Conservation (phyloP, 2,797 vertebrate genomes). For the Lophius americanus region DNA sequence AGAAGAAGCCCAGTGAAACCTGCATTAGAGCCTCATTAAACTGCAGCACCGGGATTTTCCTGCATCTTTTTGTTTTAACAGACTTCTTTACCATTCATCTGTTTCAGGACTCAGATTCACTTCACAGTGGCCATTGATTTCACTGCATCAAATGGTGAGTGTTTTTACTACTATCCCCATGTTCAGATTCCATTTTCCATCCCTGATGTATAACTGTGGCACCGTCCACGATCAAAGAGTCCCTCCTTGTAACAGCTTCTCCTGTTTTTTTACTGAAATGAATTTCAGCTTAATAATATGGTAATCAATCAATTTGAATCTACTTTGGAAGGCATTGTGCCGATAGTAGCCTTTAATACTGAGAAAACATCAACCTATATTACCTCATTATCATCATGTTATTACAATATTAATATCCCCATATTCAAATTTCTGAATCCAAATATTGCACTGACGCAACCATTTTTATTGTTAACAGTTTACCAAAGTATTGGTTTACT, state of each 20-base stretch:
- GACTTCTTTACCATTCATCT: conserved; percentile 50
- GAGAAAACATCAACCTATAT: too few species aligned
- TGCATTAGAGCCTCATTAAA: conserved; percentile 57
- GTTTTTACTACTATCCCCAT: conserved; percentile 25
- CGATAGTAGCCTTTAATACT: too few species aligned
- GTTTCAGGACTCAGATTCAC: conserved; percentile 93
- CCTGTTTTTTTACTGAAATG: neutral
- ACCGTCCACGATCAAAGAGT: conserved; percentile 42
- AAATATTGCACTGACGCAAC: too few species aligned
- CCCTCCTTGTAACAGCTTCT: conserved; percentile 6
- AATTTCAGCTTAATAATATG: too few species aligned
- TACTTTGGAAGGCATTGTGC: too few species aligned
- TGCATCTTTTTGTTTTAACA: conserved; percentile 51
- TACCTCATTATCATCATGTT: too few species aligned
- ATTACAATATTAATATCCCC: too few species aligned
- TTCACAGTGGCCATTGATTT: conserved; percentile 99
- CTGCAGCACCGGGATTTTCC: conserved; percentile 36
- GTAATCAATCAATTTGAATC: too few species aligned
- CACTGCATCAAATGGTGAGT: conserved; percentile 96
- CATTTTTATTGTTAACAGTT: too few species aligned
- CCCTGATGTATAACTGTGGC: conserved; percentile 32
- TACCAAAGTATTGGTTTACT: too few species aligned
- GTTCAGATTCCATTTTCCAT: conserved; percentile 34
- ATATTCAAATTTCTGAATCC: too few species aligned
- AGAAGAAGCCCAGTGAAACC: conserved; percentile 41